Base-by-base conservation (phyloP, 2,888 invertebrate species). In the Carcina quercana region DNA sequence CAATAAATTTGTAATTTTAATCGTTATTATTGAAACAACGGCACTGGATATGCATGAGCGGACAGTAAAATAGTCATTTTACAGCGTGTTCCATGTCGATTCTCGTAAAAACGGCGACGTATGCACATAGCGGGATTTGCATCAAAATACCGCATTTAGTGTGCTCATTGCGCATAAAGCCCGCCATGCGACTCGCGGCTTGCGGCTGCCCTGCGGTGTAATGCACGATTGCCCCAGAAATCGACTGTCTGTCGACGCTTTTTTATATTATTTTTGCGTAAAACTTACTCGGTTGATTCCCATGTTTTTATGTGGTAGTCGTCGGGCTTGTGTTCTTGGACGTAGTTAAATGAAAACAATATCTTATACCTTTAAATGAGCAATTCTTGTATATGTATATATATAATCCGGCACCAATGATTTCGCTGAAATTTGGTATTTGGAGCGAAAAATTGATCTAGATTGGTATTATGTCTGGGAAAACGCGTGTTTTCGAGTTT, bases 1-100 rank as follows among this genome's bases (percentile, higher is more conserved):
- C 63, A 61, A 76, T 80, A 80, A 80, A 78, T 74, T 75, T 47
- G 43, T 72, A 69, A 70, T 78, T 69, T 82, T 79, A 80, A 80
- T 80, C 65, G 65, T 65, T 58, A 67, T 70, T 68, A 73, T 74
- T 73, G 65, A 76, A 78, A 80, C 78, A 80, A 79, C 76, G 59
- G 59, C 50, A 48, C 53, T 61, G 59, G 39, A 57, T 64, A 61
- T 59, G 54, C 59, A 51, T 48, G 51, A 51, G 48, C 42, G 48
- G 56, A 69, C 62, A 66, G 70, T 82, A 82, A 82, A 79, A 63
- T 68, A 56, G 63, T 46, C 51, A 50, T 53, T 78, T 82, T 80
- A 82, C 62, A 59, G 49, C 61, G 50, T 52, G 47, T 59, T 56
- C 59, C 51, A 59, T 53, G 62, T 59, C 54, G 52, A 50, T 53